phyloP scores from a whole-genome alignment of 2,797 vertebrate species.

The Galagoides demidoff region DNA sequence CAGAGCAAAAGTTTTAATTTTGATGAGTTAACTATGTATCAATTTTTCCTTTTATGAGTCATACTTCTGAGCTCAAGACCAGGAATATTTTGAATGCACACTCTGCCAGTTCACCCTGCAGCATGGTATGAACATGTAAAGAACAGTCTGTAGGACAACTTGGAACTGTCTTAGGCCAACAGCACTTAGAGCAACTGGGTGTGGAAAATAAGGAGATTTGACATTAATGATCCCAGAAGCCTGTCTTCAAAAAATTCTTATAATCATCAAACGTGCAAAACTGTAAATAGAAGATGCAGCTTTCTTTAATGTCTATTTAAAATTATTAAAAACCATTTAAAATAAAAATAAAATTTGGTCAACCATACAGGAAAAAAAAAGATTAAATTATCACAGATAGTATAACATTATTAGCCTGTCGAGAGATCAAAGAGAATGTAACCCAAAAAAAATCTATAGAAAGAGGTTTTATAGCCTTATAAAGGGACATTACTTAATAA shows the following conservation, averaged over 20 bases:
- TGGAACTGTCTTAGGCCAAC: background rate
- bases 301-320: background rate
- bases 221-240: background rate
- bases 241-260: background rate
- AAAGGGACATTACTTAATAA: background rate
- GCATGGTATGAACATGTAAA: background rate
- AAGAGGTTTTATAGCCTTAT: background rate
- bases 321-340: background rate
- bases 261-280: background rate
- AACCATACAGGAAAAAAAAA: background rate
- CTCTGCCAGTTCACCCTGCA: background rate
- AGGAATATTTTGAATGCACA: background rate
- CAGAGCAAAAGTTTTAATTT: background rate
- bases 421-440: background rate
- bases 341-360: constrained; percentile 42
- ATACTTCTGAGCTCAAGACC: background rate
- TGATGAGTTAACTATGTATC: background rate
- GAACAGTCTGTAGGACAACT: background rate
- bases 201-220: background rate
- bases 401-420: background rate
- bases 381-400: background rate
- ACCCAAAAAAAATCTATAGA: background rate
- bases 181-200: background rate
- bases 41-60: background rate
- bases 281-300: background rate